A percentile compares a stretch with the other conserved stretches of the same genome.
These are phyloP conservation scores for Cryptoprocta ferox DNA, from an alignment of 2,797 vertebrate species.

Conservation along the genomic window DNA sequence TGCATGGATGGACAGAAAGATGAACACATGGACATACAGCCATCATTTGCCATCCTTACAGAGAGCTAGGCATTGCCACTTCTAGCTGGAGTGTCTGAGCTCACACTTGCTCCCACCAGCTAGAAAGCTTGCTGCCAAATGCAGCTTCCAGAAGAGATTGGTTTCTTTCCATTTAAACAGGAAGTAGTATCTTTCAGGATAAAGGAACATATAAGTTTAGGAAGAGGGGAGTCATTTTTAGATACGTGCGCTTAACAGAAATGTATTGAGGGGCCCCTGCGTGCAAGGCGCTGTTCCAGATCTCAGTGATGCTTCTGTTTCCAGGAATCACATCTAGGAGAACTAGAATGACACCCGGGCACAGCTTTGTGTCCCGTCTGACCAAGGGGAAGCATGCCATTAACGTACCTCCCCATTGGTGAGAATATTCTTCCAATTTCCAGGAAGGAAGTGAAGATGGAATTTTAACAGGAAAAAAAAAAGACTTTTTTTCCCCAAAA, in stretches of 20 bases:
- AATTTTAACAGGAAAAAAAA: conserved; percentile 35
- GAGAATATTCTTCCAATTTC: conserved; percentile 7
- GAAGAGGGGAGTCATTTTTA: conserved; percentile 20
- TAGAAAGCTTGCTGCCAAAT: conserved; percentile 22
- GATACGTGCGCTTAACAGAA: background rate
- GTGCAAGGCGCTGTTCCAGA: background rate
- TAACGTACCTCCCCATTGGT: background rate
- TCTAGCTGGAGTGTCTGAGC: background rate
- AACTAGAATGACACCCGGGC: background rate
- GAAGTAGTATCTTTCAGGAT: conserved; percentile 27
- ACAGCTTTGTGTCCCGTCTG: background rate
- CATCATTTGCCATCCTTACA: background rate
- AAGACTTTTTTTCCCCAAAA: background rate
- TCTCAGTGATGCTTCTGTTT: background rate
- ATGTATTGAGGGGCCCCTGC: background rate
- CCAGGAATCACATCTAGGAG: background rate
- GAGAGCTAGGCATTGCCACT: background rate
- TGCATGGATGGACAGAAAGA: background rate
- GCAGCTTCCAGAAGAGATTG: conserved; percentile 17
- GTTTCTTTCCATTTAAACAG: conserved; percentile 54
- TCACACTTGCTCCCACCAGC: background rate
- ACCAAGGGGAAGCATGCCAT: background rate
- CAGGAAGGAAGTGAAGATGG: background rate
- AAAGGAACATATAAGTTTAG: background rate
- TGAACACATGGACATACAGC: background rate